Evolutionary conservation across 2,113 vertebrate genomes (phyloP).

Genomic region (Cyprinodon variegatus): DNA sequence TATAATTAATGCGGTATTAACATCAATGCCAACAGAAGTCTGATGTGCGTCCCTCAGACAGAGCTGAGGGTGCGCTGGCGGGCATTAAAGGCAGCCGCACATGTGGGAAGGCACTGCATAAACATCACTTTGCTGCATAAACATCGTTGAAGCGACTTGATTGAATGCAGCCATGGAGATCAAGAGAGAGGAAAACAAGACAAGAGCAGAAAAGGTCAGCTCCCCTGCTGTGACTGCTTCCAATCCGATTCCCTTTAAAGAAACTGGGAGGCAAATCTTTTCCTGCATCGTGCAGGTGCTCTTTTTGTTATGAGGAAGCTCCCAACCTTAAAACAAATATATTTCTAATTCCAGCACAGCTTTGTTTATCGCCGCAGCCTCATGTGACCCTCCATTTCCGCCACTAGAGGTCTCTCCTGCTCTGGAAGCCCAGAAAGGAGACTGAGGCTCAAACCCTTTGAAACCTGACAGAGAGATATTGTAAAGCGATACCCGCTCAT

Average conservation of each 20-base stretch:
- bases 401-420: slow-evolving; percentile 72
- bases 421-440: slow-evolving; percentile 22
- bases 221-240: slow-evolving; percentile 57
- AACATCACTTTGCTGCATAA: slow-evolving; percentile 70
- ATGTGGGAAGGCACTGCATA: slow-evolving; percentile 68
- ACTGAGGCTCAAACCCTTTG: slow-evolving; percentile 46
- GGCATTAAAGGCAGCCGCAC: slow-evolving; percentile 41
- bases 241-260: slow-evolving; percentile 67
- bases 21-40: slow-evolving; percentile 24
- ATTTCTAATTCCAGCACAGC: slow-evolving; percentile 1
- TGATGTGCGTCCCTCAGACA: slow-evolving; percentile 29
- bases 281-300: background rate
- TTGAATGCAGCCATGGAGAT: slow-evolving; percentile 63
- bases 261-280: slow-evolving; percentile 27
- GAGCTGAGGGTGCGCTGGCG: slow-evolving; percentile 43
- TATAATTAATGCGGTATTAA: slow-evolving; percentile 26
- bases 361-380: background rate
- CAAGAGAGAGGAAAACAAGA: slow-evolving; percentile 37
- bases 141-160: slow-evolving; percentile 65
- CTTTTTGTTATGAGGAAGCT: background rate
- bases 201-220: slow-evolving; percentile 62
- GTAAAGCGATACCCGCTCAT: slow-evolving; percentile 53
- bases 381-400: slow-evolving; percentile 1
- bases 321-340: slow-evolving; percentile 9
- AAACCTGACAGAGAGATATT: slow-evolving; percentile 59